phyloP scores from a whole-genome alignment of 1,140 invertebrate species.

The Hycleus cichorii region DNA sequence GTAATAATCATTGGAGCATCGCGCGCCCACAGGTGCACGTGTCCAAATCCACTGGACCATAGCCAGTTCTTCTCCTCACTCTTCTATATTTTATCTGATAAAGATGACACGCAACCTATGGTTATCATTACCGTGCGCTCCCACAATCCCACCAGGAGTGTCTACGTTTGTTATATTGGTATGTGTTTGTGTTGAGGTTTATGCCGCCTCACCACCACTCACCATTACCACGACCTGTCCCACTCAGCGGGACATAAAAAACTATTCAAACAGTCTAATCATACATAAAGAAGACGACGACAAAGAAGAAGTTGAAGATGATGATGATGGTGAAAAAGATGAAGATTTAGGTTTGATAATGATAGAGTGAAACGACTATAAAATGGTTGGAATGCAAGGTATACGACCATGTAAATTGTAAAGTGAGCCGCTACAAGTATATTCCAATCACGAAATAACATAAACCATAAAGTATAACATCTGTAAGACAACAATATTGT shows the following conservation, averaged over 20 bases:
- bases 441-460: no score
- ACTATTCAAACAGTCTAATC: constrained; percentile 15
- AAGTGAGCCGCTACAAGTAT: no score
- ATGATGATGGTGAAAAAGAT: no score
- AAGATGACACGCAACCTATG: constrained; percentile 10
- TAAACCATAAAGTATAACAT: no score
- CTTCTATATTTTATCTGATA: constrained; percentile 1
- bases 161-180: background rate
- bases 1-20: no score
- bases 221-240: constrained; percentile 7
- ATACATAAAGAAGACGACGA: no score
- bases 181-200: background rate
- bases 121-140: constrained; percentile 10
- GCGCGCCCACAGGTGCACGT: constrained; percentile 9
- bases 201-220: background rate
- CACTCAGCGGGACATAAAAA: constrained; percentile 13
- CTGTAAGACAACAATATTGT: no score
- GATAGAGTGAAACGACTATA: no score
- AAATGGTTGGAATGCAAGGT: no score
- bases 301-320: no score
- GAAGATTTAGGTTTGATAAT: no score
- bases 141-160: constrained; percentile 2
- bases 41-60: constrained; percentile 7
- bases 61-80: background rate
- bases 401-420: no score